Evolutionary conservation across 1,140 invertebrate species (phyloP).

Genomic region (Ceratina calcarata): DNA sequence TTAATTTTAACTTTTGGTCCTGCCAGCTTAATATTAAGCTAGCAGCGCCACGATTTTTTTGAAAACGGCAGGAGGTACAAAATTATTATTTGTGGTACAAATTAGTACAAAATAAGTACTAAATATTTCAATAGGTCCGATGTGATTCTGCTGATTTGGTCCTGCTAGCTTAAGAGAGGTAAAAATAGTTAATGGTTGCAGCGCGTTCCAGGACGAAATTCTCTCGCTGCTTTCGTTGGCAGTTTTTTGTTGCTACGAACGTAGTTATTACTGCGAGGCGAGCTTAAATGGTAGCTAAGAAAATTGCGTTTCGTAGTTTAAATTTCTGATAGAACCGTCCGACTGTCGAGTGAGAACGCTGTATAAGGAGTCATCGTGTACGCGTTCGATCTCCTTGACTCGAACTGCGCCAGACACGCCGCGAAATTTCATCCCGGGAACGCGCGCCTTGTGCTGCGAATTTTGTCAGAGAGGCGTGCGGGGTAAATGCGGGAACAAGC

Average conservation of each 20-base stretch:
- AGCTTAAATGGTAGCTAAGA: conserved; percentile 2
- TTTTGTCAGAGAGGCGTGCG: neutral
- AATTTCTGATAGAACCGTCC: neutral
- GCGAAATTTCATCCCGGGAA: conserved; percentile 22
- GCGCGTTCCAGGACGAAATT: conserved; percentile 14
- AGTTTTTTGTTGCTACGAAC: neutral
- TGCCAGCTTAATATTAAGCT: too few relatives aligned
- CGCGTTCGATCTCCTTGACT: conserved; percentile 1
- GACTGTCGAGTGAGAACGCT: neutral
- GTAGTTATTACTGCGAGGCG: too few relatives aligned
- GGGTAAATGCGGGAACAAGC: conserved; percentile 1
- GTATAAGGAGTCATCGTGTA: neutral
- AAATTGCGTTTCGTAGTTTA: conserved; percentile 3
- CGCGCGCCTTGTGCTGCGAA: neutral
- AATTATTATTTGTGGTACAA: too few relatives aligned
- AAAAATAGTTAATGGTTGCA: too few relatives aligned
- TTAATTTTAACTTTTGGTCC: too few relatives aligned
- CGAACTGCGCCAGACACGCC: too few relatives aligned
- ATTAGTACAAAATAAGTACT: too few relatives aligned
- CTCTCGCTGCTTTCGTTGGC: conserved; percentile 16
- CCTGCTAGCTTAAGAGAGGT: too few relatives aligned
- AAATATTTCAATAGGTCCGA: too few relatives aligned
- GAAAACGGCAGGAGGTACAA: too few relatives aligned
- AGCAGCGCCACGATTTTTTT: too few relatives aligned
- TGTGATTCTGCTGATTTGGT: too few relatives aligned